Evolutionary conservation across 2,113 vertebrate genomes (phyloP), one percentile per base, ranked within the genome.

Genomic region (Pelusios castaneus): DNA sequence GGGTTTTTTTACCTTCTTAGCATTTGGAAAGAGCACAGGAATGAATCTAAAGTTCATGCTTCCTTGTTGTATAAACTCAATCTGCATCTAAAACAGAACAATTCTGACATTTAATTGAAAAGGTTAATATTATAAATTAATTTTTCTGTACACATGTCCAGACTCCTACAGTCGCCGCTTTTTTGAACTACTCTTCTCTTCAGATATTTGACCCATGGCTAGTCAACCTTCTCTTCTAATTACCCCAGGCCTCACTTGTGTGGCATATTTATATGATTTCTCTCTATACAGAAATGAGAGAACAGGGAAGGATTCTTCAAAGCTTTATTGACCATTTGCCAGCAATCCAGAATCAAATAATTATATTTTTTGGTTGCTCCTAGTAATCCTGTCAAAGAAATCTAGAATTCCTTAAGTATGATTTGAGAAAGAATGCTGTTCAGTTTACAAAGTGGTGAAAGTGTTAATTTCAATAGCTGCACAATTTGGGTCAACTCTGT

Each of bases 11-110:
- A 99, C 99, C 98, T 99, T 99, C 60, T 93, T 98, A 67, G 99
- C 99, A 80, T 98, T 98, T 63, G 99, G 98, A 87, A 99, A 99
- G 94, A 99, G 97, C 80, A 99, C 99, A 16, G 99, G 99, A 63
- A 99, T 98, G 93, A 99, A 98, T 97, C 99, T 98, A 97, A 99
- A 99, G 96, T 99, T 99, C 97, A 99, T 98, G 90, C 99, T 99
- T 97, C 99, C 98, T 98, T 99, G 99, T 92, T 99, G 99, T 97
- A 99, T 99, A 97, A 99, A 99, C 96, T 99, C 99, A 22, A 99
- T 99, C 96, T 99, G 99, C 98, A 99, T 99, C 99, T 99, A 96
- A 81, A 98, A 97, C 3, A 95, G 94, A 97, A 97, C 8, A 97
- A 92, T 96, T 81, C 6, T 31, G 85, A 17, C 79, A 95, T 43